Base-by-base conservation (phyloP, 2,888 invertebrate species). In the Leptinotarsa juncta region DNA sequence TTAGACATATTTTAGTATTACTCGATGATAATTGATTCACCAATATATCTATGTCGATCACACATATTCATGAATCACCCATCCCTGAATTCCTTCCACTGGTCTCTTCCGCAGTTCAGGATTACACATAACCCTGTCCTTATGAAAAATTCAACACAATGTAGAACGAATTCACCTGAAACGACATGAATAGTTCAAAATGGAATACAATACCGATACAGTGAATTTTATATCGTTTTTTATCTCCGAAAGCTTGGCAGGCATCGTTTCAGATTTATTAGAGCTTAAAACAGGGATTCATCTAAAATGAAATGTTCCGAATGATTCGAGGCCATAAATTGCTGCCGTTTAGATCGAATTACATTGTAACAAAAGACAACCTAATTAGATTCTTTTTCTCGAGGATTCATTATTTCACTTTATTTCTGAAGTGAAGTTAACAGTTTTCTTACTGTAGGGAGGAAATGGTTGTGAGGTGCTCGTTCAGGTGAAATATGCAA, bases 201-300 rank as follows among this genome's bases (percentile, higher is more conserved):
- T 14, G 57, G 12, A 66, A 68, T 42, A 55, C 20, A 66, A 68
- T 42, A 55, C 18, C 68, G 4, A 68, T 32, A 55, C 68, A 68
- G 55, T 67, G 14, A 18, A 55, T 68, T 55, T 32, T 42, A 68
- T 55, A 53, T 55, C 55, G 18, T 55, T 68, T 42, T 53, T 67
- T 66, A 66, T 51, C 67, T 51, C 10, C 26, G 50, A 23, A 3
- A 67, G 42, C 67, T 18, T 67, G 53, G 55, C n/a, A 14, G 32
- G n/a, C 53, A 55, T 20, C 53, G 55, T 68, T 68, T 12, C 2
- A 42, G 20, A 68, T 68, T 68, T 68, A 68, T 42, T 53, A 15
- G 12, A 18, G 67, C 67, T 18, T 18, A n/a, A 67, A 67, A 67
- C 26, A 55, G 4, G 4, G n/a, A 55, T 32, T 55, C 68, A 16